Evolutionary conservation across 1,140 invertebrate genomes (phyloP).

Genomic region (Ditylenchus dipsaci): DNA sequence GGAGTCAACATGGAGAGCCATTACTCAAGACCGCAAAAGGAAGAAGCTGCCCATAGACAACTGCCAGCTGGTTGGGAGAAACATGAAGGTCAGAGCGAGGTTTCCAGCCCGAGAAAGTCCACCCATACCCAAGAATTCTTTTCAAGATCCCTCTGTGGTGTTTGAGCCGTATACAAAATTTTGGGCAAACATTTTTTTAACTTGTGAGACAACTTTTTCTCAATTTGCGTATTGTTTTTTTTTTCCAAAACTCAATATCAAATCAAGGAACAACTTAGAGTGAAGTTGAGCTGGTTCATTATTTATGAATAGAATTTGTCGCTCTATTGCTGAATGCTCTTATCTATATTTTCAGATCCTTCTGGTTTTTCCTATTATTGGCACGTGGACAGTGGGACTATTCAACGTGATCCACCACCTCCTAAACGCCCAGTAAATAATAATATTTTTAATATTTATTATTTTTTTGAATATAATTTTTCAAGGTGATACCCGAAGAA

Average conservation of each 20-base stretch:
- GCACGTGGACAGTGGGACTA: conserved; percentile 95
- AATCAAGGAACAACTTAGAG: too few species aligned
- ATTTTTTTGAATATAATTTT: conserved; percentile 3
- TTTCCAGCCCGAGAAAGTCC: too few species aligned
- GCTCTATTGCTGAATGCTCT: too few species aligned
- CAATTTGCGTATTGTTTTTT: too few species aligned
- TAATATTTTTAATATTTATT: conserved; percentile 4
- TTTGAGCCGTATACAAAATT: too few species aligned
- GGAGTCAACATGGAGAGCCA: conserved; percentile 54
- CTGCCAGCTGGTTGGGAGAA: conserved; percentile 53
- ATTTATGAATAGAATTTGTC: too few species aligned
- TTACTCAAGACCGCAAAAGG: conserved; percentile 46
- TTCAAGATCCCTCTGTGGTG: too few species aligned
- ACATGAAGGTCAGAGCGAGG: conserved; percentile 52
- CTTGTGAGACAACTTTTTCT: too few species aligned
- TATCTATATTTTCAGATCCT: conserved; percentile 43
- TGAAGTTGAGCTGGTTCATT: too few species aligned
- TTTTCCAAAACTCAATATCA: too few species aligned
- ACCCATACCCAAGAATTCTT: too few species aligned
- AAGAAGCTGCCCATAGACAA: conserved; percentile 32
- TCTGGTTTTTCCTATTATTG: conserved; percentile 75
- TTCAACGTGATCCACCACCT: conserved; percentile 76
- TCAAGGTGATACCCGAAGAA: neutral
- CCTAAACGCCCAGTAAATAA: conserved; percentile 5
- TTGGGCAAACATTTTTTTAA: too few species aligned